These are phyloP conservation scores for Trachelipus rathkii DNA, from an alignment of 1,140 invertebrate genomes.

Conservation along the genomic window DNA sequence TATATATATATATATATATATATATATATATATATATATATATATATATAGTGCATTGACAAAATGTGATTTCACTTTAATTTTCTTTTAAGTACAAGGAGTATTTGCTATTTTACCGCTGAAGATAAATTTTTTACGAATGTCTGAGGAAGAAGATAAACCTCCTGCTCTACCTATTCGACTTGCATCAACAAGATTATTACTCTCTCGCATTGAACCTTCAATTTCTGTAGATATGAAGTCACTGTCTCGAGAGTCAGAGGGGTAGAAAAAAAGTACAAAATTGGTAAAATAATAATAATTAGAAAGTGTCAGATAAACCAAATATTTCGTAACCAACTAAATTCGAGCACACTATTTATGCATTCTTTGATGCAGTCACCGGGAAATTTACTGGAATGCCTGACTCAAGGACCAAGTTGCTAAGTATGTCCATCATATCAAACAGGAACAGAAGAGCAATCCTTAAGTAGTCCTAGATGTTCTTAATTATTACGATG, in stretches of 20 bases:
- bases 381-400: conserved; percentile 98
- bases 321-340: conserved; percentile 97
- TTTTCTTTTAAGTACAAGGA: no score
- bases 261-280: conserved; percentile 71
- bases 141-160: conserved; percentile 26
- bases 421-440: conserved; percentile 95
- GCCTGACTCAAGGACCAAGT: conserved; percentile 93
- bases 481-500: conserved; percentile 96
- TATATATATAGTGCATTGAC: no score
- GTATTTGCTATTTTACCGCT: no score
- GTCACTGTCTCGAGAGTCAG: conserved; percentile 92
- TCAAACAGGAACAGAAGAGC: conserved; percentile 98
- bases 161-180: conserved; percentile 27
- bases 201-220: conserved; percentile 35
- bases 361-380: conserved; percentile 92
- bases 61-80: no score
- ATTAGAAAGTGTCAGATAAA: conserved; percentile 65
- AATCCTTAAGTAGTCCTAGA: conserved; percentile 98
- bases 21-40: no score
- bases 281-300: conserved; percentile 58
- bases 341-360: conserved; percentile 98
- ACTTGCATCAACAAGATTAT: conserved; percentile 27
- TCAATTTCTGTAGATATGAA: conserved; percentile 52
- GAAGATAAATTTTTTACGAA: background rate
- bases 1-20: no score